These are phyloP conservation scores for Semotilus atromaculatus DNA, from an alignment of 2,797 vertebrate species.

Conservation along the genomic window DNA sequence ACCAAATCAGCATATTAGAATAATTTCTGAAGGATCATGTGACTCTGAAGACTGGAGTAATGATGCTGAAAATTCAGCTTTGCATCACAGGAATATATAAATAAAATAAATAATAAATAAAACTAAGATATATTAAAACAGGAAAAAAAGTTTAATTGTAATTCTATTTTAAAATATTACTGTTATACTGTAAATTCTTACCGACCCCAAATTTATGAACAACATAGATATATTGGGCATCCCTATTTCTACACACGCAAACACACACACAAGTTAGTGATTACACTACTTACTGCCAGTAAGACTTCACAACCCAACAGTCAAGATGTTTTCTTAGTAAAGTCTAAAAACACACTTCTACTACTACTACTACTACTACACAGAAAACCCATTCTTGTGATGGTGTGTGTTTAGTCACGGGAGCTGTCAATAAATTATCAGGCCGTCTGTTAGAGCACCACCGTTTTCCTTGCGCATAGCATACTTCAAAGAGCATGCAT, in stretches of 20 bases:
- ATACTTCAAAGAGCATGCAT: slow-evolving; percentile 46
- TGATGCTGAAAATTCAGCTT: background rate
- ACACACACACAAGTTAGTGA: background rate
- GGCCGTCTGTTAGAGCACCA: slow-evolving; percentile 64
- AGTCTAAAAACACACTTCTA: background rate
- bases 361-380: background rate
- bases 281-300: background rate
- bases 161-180: background rate
- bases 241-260: background rate
- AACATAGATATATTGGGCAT: background rate
- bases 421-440: slow-evolving; percentile 76
- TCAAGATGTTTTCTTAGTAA: background rate
- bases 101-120: no score
- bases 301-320: background rate
- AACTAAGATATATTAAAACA: background rate
- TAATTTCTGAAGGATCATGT: background rate
- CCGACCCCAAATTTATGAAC: background rate
- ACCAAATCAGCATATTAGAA: background rate
- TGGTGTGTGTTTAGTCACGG: slow-evolving; percentile 60
- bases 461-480: slow-evolving; percentile 17
- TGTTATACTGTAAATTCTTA: background rate
- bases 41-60: background rate
- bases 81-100: background rate
- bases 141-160: background rate
- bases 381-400: slow-evolving; percentile 36